phyloP scores from a whole-genome alignment of 2,113 vertebrate genomes.

The Podarcis cretensis region DNA sequence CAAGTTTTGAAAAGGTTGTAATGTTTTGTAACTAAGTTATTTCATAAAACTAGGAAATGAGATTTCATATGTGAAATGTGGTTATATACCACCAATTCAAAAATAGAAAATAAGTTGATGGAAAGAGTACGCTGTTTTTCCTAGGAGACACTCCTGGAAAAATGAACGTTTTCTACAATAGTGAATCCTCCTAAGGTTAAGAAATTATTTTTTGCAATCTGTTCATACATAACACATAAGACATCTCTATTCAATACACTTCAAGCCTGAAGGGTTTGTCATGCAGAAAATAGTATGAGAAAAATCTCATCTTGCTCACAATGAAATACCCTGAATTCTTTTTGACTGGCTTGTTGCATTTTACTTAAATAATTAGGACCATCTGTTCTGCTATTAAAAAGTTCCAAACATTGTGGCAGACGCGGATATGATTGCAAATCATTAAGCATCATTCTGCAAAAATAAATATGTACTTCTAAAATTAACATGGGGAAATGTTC shows the following conservation, averaged over 20 bases:
- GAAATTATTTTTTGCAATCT: constrained; percentile 39
- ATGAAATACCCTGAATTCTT: constrained; percentile 44
- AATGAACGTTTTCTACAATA: constrained; percentile 14
- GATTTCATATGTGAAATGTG: constrained; percentile 36
- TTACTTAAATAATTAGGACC: constrained; percentile 60
- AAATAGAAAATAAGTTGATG: constrained; percentile 40
- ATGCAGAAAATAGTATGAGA: constrained; percentile 10
- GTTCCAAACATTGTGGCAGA: constrained; percentile 44
- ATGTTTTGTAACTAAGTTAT: constrained; percentile 22
- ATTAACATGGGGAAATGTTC: background rate
- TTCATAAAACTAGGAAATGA: constrained; percentile 31
- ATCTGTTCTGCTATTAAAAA: constrained; percentile 54
- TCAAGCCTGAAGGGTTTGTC: constrained; percentile 38
- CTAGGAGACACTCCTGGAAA: background rate
- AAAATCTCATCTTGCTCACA: background rate
- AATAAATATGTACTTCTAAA: constrained; percentile 22
- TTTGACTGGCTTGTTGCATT: constrained; percentile 51
- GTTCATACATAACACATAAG: background rate
- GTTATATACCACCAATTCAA: constrained; percentile 28
- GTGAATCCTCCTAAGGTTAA: constrained; percentile 32
- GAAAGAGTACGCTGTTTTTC: background rate
- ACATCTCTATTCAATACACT: constrained; percentile 18
- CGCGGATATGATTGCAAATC: constrained; percentile 42
- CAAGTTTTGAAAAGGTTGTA: constrained; percentile 31
- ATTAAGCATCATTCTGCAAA: constrained; percentile 36